Percentiles rank a stretch among this genome's conserved stretches.
Evolutionary conservation across 92 coral and sea anemone genomes (phyloP).

Genomic region (Montipora capitata): DNA sequence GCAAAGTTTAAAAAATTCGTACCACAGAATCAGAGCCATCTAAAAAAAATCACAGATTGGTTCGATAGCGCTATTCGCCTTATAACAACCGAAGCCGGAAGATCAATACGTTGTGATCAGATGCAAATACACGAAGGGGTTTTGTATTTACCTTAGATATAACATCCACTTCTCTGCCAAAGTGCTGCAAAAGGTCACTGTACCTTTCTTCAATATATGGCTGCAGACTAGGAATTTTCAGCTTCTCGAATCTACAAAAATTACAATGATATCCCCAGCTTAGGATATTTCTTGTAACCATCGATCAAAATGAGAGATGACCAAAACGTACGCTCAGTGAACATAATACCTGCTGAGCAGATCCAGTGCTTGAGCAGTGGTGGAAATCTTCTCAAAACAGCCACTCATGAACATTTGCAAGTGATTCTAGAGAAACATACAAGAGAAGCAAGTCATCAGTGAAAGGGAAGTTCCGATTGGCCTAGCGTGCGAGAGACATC

Average conservation of each 20-base stretch:
- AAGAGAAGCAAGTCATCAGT: not conserved
- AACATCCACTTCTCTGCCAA: conserved; percentile 89
- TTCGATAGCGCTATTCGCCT: no score
- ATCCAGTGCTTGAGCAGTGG: conserved; percentile 85
- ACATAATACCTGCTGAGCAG: conserved; percentile 76
- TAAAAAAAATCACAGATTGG: no score
- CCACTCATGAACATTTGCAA: conserved; percentile 83
- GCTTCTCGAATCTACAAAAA: conserved; percentile 81
- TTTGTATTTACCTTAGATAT: conserved; percentile 74
- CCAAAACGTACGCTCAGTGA: not conserved
- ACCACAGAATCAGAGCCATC: no score
- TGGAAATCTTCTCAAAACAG: conserved; percentile 80
- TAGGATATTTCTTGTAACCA: no score
- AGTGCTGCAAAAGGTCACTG: conserved; percentile 73
- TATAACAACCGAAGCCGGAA: no score
- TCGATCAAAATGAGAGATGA: not conserved
- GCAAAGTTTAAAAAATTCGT: no score
- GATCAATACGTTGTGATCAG: not conserved
- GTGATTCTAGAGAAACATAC: conserved; percentile 45
- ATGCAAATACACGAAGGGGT: not conserved
- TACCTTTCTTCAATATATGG: conserved; percentile 76
- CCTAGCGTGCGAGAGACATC: no score
- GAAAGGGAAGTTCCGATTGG: no score
- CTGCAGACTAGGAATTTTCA: conserved; percentile 84
- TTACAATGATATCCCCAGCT: not conserved